phyloP scores from a whole-genome alignment of 2,888 invertebrate genomes.

The Cantharis rustica region DNA sequence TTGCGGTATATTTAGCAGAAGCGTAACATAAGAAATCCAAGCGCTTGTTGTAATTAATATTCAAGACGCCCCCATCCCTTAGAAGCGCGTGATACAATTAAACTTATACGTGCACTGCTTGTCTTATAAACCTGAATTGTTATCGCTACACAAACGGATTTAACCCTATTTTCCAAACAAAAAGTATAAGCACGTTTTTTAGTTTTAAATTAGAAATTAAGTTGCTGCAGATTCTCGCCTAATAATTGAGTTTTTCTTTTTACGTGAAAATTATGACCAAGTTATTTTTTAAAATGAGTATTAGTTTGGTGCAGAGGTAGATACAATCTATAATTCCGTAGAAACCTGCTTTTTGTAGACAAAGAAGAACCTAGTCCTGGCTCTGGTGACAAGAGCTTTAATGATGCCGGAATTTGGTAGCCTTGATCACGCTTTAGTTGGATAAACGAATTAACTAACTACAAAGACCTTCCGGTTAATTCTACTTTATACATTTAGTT shows the following conservation, averaged over 20 bases:
- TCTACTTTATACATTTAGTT: background rate
- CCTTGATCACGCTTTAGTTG: background rate
- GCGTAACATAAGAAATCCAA: slow-evolving; percentile 36
- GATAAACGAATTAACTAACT: background rate
- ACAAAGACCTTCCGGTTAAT: background rate
- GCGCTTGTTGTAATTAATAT: slow-evolving; percentile 46
- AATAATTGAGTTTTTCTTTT: background rate
- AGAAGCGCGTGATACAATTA: slow-evolving; percentile 50
- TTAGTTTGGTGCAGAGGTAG: background rate
- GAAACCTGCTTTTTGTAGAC: background rate
- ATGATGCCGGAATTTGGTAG: background rate
- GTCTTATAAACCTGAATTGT: slow-evolving; percentile 35
- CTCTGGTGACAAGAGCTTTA: background rate
- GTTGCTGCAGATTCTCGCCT: background rate
- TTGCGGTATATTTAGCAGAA: slow-evolving; percentile 26
- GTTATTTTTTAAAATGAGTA: background rate
- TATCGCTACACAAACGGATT: slow-evolving; percentile 37
- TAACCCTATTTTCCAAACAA: slow-evolving; percentile 16
- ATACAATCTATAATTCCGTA: background rate
- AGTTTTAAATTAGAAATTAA: background rate
- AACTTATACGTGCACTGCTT: slow-evolving; percentile 48
- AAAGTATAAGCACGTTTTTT: background rate
- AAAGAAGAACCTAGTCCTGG: background rate
- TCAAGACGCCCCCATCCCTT: slow-evolving; percentile 42
- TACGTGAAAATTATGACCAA: background rate